Base-by-base conservation (phyloP, 2,888 invertebrate species). In the Tachina fera region DNA sequence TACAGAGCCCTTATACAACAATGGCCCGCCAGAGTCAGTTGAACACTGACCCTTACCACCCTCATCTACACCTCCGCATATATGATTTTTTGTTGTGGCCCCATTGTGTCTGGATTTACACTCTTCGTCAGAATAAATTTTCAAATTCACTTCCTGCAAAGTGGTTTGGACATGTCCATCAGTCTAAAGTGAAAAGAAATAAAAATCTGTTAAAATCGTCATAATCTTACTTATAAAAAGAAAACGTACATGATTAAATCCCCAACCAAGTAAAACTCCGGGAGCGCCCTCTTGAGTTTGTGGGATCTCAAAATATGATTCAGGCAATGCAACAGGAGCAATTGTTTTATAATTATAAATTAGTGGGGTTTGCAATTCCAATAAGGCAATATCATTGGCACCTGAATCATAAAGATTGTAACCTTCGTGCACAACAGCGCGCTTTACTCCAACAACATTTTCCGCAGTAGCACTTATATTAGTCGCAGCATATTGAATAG, bases 341-440 rank as follows among this genome's bases (percentile, higher is more conserved):
- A 91, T 76, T 4, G 87, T 88, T 75, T 86, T 86, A 45, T 88
- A 85, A 70, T 91, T 90, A n/a, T 89, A 90, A 14, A 86, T 61
- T 9, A 93, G 87, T 1, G 91, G 87, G 0, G 74, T 84, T 1
- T 70, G 78, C 77, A 92, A 88, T 90, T 92, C 89, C 31, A 94
- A 72, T 41, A 94, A 79, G 6, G 93, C 91, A 16, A 93, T 92
- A 51, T 94, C 94, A 78, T 93, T 93, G 79, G 92, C 92, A 65
- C 90, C 91, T 10, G 86, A 84, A 0, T 85, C 78, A 6, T 0
- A 4, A 0, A 87, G 88, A 77, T 88, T 86, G 87, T 92, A 93
- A 0, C 61, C 19, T 9, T 91, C 90, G 58, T 93, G 94, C 41
- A 88, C 86, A n/a, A 93, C 89, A 19, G 92, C 88, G 3, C 88